Conservation (phyloP, 2,888 invertebrate genomes). For the Lagria hirta region DNA sequence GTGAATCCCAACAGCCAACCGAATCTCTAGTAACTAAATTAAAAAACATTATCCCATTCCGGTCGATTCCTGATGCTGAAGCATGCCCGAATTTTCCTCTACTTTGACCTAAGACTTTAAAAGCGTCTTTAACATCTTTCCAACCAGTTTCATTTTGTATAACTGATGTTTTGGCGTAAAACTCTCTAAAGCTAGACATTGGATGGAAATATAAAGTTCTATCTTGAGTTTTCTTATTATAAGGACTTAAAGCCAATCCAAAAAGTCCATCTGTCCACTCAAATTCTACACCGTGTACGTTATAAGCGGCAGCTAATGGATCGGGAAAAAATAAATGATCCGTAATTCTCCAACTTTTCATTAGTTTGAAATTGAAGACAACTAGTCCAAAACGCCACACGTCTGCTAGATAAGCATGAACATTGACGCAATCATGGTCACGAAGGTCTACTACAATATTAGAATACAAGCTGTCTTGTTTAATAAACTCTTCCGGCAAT, state of each 20-base stretch:
- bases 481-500: slow-evolving; percentile 66
- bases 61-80: slow-evolving; percentile 72
- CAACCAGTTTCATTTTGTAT: slow-evolving; percentile 63
- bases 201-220: slow-evolving; percentile 76
- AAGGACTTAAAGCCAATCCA: slow-evolving; percentile 69
- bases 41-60: slow-evolving; percentile 73
- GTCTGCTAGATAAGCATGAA: slow-evolving; percentile 68
- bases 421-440: slow-evolving; percentile 61
- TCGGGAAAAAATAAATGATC: slow-evolving; percentile 73
- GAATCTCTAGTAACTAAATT: slow-evolving; percentile 76
- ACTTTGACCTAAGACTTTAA: slow-evolving; percentile 51
- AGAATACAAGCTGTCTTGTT: slow-evolving; percentile 67
- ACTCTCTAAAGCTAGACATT: slow-evolving; percentile 79
- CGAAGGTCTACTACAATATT: slow-evolving; percentile 68
- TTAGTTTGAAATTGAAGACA: slow-evolving; percentile 57
- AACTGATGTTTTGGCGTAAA: slow-evolving; percentile 68
- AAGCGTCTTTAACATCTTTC: slow-evolving; percentile 46
- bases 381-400: slow-evolving; percentile 61
- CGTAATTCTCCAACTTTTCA: slow-evolving; percentile 66
- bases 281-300: slow-evolving; percentile 73
- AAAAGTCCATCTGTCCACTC: slow-evolving; percentile 84
- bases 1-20: slow-evolving; percentile 79
- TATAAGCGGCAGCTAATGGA: slow-evolving; percentile 72
- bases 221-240: slow-evolving; percentile 56
- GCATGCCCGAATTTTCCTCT: slow-evolving; percentile 68